phyloP scores from a whole-genome alignment of 1,140 invertebrate genomes.

The Drosophila melanica region DNA sequence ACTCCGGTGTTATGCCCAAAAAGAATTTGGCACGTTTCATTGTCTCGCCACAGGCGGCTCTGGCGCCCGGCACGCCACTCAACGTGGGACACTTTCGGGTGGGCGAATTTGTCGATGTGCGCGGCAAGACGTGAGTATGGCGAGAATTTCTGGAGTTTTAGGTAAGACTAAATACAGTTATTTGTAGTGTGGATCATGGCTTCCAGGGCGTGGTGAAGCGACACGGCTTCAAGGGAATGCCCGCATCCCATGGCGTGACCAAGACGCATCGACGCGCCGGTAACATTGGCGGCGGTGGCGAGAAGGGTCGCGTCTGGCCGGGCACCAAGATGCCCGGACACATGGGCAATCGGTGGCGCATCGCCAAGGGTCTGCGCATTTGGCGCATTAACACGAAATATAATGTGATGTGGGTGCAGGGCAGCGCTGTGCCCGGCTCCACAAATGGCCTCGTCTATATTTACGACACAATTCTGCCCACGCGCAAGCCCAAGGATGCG shows the following conservation, averaged over 20 bases:
- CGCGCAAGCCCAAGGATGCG: slow-evolving; percentile 86
- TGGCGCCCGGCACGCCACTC: slow-evolving; percentile 95
- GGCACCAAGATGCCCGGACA: slow-evolving; percentile 98
- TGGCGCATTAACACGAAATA: slow-evolving; percentile 96
- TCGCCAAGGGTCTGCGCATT: slow-evolving; percentile 91
- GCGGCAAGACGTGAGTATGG: slow-evolving; percentile 93
- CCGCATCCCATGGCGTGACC: slow-evolving; percentile 95
- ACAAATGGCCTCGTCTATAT: slow-evolving; percentile 92
- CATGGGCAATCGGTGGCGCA: slow-evolving; percentile 94
- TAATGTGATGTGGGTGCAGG: slow-evolving; percentile 95
- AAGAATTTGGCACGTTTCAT: slow-evolving; percentile 92
- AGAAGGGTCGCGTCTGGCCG: slow-evolving; percentile 94
- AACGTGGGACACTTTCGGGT: slow-evolving; percentile 94
- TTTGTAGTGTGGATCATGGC: slow-evolving; percentile 92
- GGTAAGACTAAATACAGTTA: not conserved
- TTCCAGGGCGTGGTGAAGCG: slow-evolving; percentile 99
- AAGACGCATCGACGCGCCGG: slow-evolving; percentile 97
- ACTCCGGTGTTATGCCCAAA: slow-evolving; percentile 95
- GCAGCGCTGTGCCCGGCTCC: slow-evolving; percentile 92
- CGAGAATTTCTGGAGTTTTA: not conserved
- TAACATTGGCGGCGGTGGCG: slow-evolving; percentile 93
- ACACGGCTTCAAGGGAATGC: slow-evolving; percentile 97
- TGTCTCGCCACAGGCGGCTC: slow-evolving; percentile 93
- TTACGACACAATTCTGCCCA: slow-evolving; percentile 90
- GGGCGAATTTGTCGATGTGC: slow-evolving; percentile 95